Conservation (phyloP, 2,797 vertebrate genomes). For the Acanthiza pusilla region DNA sequence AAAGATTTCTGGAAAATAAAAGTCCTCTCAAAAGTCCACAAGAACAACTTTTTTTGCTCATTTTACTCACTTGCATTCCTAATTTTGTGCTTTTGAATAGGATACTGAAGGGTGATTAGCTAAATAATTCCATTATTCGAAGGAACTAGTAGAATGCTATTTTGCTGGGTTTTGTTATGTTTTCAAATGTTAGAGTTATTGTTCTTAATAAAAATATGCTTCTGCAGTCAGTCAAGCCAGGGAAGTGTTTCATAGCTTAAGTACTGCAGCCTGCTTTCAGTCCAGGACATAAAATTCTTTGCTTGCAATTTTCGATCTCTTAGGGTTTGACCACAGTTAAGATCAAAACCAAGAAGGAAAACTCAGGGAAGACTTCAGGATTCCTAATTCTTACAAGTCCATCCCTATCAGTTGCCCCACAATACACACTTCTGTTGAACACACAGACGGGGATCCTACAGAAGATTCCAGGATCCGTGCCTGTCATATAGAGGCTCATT, state of each 20-base stretch:
- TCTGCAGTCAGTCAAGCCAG: not conserved
- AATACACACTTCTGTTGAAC: not conserved
- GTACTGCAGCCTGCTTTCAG: not conserved
- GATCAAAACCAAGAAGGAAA: not conserved
- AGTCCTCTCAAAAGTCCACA: not conserved
- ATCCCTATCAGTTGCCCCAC: not conserved
- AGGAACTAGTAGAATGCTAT: not conserved
- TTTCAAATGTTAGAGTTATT: not conserved
- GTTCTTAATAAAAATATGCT: not conserved
- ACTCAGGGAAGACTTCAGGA: not conserved
- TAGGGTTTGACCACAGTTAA: not conserved
- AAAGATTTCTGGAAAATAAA: slow-evolving; percentile 13
- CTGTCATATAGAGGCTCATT: not conserved
- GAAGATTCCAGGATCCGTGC: not conserved
- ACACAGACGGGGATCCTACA: not conserved
- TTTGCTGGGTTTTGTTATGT: not conserved
- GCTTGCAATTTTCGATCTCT: not conserved
- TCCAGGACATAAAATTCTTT: not conserved
- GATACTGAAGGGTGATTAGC: not conserved
- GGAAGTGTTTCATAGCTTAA: not conserved
- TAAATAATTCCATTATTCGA: not conserved
- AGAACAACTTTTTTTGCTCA: not conserved
- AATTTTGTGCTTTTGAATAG: not conserved
- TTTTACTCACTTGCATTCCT: not conserved
- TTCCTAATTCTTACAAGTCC: not conserved